Evolutionary conservation across 2,888 invertebrate genomes (phyloP).

Genomic region (Xestia xanthographa): DNA sequence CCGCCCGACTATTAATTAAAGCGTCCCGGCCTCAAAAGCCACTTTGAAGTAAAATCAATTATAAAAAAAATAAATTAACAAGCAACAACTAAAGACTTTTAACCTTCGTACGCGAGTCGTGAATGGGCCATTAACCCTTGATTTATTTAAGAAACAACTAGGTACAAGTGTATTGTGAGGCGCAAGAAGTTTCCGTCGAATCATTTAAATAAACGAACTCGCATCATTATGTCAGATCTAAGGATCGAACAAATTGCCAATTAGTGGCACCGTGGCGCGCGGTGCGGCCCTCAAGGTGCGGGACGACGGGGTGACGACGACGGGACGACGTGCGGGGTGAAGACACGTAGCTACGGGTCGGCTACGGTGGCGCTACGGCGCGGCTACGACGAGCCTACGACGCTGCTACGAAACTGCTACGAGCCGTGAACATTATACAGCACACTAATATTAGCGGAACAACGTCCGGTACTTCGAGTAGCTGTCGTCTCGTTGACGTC

Average conservation of each 20-base stretch:
- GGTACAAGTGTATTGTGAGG: slow-evolving; percentile 73
- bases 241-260: slow-evolving; percentile 91
- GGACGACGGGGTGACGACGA: slow-evolving; percentile 65
- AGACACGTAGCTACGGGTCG: slow-evolving; percentile 4
- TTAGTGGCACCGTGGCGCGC: slow-evolving; percentile 86
- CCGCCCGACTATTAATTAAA: slow-evolving; percentile 47
- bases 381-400: slow-evolving; percentile 24
- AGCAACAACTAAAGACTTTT: slow-evolving; percentile 67
- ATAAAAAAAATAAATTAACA: slow-evolving; percentile 67
- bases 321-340: slow-evolving; percentile 29
- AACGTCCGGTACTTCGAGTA: not conserved
- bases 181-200: slow-evolving; percentile 87
- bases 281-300: slow-evolving; percentile 75
- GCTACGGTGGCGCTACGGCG: slow-evolving; percentile 10
- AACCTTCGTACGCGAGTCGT: slow-evolving; percentile 68
- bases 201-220: slow-evolving; percentile 90
- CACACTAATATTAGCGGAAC: not conserved
- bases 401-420: slow-evolving; percentile 3
- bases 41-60: slow-evolving; percentile 55
- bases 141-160: slow-evolving; percentile 75
- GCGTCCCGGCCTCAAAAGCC: slow-evolving; percentile 45
- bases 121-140: slow-evolving; percentile 77
- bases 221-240: slow-evolving; percentile 90
- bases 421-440: not conserved
- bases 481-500: slow-evolving; percentile 41